A percentile compares a stretch with the other conserved stretches of the same genome.
Evolutionary conservation across 2,113 vertebrate species (phyloP).

Genomic region (Grammomys surdaster): DNA sequence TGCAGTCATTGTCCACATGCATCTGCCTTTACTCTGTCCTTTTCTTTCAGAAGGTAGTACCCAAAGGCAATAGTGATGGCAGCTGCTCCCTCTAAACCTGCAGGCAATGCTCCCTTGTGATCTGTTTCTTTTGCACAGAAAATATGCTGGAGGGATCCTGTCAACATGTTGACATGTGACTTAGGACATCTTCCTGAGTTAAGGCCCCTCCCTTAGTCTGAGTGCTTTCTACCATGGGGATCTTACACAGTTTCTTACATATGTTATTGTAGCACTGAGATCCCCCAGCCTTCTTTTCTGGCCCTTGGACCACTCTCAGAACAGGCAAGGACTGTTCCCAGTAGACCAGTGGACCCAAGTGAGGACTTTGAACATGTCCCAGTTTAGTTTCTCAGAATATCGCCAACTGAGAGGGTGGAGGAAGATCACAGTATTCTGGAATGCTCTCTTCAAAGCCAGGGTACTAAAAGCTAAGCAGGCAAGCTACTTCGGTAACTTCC

Average conservation of each 20-base stretch:
- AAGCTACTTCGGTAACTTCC: not conserved
- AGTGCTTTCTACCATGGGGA: not conserved
- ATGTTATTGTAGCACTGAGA: not conserved
- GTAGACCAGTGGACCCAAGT: not conserved
- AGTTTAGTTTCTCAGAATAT: not conserved
- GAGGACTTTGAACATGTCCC: not conserved
- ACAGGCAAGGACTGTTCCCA: not conserved
- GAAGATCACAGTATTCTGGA: not conserved
- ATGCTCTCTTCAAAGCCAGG: not conserved
- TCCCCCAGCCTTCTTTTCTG: not conserved
- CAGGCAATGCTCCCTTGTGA: too few species aligned
- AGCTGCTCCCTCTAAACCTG: not conserved
- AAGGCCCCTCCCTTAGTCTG: not conserved
- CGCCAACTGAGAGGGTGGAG: not conserved
- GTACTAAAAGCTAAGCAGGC: not conserved
- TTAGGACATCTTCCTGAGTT: not conserved
- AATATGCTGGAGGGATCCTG: not conserved
- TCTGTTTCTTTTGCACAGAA: not conserved
- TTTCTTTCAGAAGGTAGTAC: conserved; percentile 6
- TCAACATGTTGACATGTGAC: not conserved
- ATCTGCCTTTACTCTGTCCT: conserved; percentile 33
- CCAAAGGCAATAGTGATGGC: not conserved
- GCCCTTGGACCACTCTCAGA: not conserved
- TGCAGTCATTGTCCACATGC: conserved; percentile 9
- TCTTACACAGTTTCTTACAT: not conserved